A percentile compares a stretch with the other conserved stretches of the same genome.
Conservation (phyloP, 2,797 vertebrate genomes). For the Scolopax bukidnonensis region DNA sequence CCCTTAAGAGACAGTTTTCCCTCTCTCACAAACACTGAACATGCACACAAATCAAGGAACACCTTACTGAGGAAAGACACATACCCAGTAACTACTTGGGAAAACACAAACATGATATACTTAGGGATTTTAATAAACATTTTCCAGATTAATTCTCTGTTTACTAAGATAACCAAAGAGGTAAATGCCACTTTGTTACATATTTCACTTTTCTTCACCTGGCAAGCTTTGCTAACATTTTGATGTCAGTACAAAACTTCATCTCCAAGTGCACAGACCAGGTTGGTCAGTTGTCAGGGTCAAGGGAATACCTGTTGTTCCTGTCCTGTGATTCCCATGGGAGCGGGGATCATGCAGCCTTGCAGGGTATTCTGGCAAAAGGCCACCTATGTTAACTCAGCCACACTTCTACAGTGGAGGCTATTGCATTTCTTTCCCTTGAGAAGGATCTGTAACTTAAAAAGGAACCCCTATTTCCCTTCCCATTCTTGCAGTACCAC, state of each 20-base stretch:
- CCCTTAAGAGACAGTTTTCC: not conserved
- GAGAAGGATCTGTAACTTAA: not conserved
- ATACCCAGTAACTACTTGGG: not conserved
- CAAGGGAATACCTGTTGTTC: not conserved
- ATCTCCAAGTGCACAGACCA: not conserved
- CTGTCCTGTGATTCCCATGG: not conserved
- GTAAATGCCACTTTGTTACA: not conserved
- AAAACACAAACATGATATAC: not conserved
- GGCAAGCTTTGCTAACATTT: not conserved
- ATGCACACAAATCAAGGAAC: not conserved
- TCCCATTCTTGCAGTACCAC: not conserved
- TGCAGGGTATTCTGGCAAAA: not conserved
- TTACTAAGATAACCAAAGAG: not conserved
- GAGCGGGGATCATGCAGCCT: accelerated
- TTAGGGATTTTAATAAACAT: not conserved
- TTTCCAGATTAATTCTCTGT: not conserved
- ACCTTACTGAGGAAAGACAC: not conserved
- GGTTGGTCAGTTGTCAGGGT: not conserved
- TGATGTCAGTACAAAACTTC: not conserved
- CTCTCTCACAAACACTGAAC: not conserved
- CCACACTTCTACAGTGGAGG: accelerated
- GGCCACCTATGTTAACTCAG: not conserved
- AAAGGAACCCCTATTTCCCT: not conserved
- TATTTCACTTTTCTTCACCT: not conserved
- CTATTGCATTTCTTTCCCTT: not conserved